A percentile compares a stretch with the other conserved stretches of the same genome.
Evolutionary conservation across 2,888 invertebrate genomes (phyloP).

Genomic region (Trichopria drosophilae): DNA sequence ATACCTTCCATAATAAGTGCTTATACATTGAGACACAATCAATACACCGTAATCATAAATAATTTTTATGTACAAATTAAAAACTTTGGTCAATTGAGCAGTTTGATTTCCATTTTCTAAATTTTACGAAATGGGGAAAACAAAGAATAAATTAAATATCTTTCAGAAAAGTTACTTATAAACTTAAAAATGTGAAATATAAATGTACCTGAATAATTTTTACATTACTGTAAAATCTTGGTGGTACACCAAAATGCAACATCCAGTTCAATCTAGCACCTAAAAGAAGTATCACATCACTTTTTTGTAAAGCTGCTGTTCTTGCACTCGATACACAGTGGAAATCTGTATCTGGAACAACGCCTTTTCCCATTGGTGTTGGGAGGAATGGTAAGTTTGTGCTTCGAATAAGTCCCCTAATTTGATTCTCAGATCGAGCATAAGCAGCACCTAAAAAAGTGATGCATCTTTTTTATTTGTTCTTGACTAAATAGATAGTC

Average conservation of each 20-base stretch:
- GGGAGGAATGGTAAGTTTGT: conserved; percentile 87
- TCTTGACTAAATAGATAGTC: too few species aligned
- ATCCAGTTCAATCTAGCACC: conserved; percentile 98
- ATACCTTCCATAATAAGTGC: too few species aligned
- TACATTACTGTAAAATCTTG: conserved; percentile 79
- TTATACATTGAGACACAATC: too few species aligned
- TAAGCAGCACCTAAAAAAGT: conserved; percentile 75
- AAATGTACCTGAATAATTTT: conserved; percentile 84
- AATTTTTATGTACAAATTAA: too few species aligned
- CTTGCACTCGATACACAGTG: conserved; percentile 85
- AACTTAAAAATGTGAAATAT: conserved; percentile 1
- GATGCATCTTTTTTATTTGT: too few species aligned
- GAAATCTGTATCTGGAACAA: conserved; percentile 70
- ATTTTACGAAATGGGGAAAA: not conserved
- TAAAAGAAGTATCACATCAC: conserved; percentile 84
- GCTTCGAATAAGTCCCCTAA: conserved; percentile 70
- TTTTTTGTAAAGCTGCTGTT: conserved; percentile 80
- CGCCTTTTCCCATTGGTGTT: conserved; percentile 93
- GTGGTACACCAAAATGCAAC: conserved; percentile 90
- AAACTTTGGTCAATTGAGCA: not conserved
- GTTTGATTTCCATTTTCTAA: not conserved
- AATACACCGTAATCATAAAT: too few species aligned
- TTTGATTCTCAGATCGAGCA: conserved; percentile 72
- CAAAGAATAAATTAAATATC: conserved; percentile 1
- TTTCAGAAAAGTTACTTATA: not conserved